Evolutionary conservation across 2,113 vertebrate genomes (phyloP).

Genomic region (Brachionichthys hirsutus): DNA sequence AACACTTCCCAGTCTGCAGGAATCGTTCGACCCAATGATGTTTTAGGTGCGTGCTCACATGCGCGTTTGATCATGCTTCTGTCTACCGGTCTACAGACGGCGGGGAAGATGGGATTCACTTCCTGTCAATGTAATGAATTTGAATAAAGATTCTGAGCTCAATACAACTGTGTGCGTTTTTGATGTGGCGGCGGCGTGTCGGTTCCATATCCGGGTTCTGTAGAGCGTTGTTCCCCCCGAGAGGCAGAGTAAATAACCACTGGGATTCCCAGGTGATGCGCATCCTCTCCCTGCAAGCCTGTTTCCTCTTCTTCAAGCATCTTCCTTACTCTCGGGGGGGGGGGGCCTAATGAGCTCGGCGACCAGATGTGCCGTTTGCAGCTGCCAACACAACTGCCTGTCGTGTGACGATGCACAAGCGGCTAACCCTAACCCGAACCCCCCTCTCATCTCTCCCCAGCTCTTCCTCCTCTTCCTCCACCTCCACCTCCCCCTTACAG

Average conservation of each 20-base stretch:
- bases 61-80: too few relatives aligned
- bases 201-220: conserved; percentile 61
- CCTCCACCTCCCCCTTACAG: conserved; percentile 10
- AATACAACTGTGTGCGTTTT: conserved; percentile 47
- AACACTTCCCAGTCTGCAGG: conserved; percentile 37
- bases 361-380: conserved; percentile 52
- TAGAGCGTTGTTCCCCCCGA: conserved; percentile 66
- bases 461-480: not conserved
- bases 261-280: conserved; percentile 38
- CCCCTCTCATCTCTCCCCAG: conserved; percentile 5
- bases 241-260: conserved; percentile 57
- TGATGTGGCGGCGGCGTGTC: conserved; percentile 16
- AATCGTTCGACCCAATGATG: conserved; percentile 44
- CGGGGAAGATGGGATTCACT: conserved; percentile 4
- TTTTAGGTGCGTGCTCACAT: too few relatives aligned
- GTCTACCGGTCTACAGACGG: not conserved
- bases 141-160: conserved; percentile 39
- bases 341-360: conserved; percentile 60
- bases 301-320: conserved; percentile 14
- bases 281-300: conserved; percentile 41
- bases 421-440: not conserved
- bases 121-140: conserved; percentile 23
- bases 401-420: conserved; percentile 18
- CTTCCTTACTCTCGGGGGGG: conserved; percentile 31
- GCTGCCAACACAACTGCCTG: conserved; percentile 38